Evolutionary conservation across 2,113 vertebrate genomes (phyloP), one percentile per base, ranked within the genome.

Genomic region (Leucosticte australis): DNA sequence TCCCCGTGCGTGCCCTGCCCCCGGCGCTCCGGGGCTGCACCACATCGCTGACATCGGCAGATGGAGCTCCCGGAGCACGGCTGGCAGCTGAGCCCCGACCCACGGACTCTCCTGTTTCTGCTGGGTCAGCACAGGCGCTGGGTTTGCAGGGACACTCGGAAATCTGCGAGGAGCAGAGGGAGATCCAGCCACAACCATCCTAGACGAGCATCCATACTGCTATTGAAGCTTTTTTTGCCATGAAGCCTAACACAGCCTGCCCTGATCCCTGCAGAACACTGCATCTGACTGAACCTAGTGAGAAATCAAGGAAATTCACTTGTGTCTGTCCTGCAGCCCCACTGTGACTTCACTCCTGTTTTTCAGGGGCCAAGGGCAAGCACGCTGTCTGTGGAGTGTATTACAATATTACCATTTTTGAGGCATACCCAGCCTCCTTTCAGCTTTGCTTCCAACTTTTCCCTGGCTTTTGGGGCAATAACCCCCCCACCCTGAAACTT

Each of bases 381-480:
- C 69, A 15, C 77, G 0, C 37, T 62, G 79, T 69, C 84, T 1
- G 0, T 63, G 84, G 84, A 82, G 60, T 42, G 39, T 86, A 4
- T 77, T 11, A 47, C 75, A 80, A 33, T 76, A 30, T 8, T 14
- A 3, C 18, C 5, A 7, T 75, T 50, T 56, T 41, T 9, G 83
- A 78, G 88, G 93, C 85, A 60, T 60, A 31, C 20, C 71, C 68
- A 37, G 85, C 88, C 75, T 90, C 68, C 56, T 74, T 76, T 63
- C 93, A 67, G 87, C 92, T 90, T 87, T 47, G 76, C 88, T 83
- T 78, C 85, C 76, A 59, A 31, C 56, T 21, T 73, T 22, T 65
- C 83, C 80, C 88, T 71, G 80, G 76, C 88, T 96, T 90, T 75
- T 47, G 64, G 87, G 79, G 79, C 24, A 83, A 56, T 83, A 63